Evolutionary conservation across 2,797 vertebrate species (phyloP).

Genomic region (Hydrocynus forskahlii): DNA sequence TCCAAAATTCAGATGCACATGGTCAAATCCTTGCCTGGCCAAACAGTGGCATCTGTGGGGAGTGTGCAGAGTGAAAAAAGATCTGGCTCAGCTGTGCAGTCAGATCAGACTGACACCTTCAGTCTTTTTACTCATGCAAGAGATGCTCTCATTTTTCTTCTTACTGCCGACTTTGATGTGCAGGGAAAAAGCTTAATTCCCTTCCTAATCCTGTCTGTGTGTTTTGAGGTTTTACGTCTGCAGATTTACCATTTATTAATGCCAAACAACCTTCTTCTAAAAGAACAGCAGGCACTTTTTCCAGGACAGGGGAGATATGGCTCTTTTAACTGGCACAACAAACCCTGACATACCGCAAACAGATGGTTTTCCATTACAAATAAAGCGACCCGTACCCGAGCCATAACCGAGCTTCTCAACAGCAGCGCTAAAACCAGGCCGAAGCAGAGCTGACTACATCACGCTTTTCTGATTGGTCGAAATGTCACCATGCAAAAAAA

Average conservation of each 20-base stretch:
- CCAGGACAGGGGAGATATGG: neutral
- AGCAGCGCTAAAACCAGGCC: too few species aligned
- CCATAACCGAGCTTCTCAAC: too few species aligned
- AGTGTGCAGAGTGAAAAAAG: neutral
- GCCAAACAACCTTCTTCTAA: neutral
- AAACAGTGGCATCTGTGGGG: constrained; percentile 3
- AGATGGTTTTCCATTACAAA: too few species aligned
- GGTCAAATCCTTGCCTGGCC: neutral
- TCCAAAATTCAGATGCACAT: neutral
- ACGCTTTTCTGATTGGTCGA: too few species aligned
- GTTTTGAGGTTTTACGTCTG: neutral
- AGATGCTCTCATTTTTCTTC: neutral
- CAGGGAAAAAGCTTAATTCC: neutral
- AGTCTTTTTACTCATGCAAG: neutral
- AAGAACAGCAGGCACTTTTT: neutral
- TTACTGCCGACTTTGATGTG: neutral
- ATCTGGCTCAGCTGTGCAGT: neutral
- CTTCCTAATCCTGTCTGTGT: neutral
- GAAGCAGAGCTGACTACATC: too few species aligned
- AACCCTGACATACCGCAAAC: too few species aligned
- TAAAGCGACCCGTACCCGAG: too few species aligned
- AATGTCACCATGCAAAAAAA: too few species aligned
- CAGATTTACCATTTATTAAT: neutral
- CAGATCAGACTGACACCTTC: neutral
- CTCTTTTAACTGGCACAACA: too few species aligned